A percentile compares a stretch with the other conserved stretches of the same genome.
Conservation (phyloP, 2,113 vertebrate genomes). For the Aegypius monachus region DNA sequence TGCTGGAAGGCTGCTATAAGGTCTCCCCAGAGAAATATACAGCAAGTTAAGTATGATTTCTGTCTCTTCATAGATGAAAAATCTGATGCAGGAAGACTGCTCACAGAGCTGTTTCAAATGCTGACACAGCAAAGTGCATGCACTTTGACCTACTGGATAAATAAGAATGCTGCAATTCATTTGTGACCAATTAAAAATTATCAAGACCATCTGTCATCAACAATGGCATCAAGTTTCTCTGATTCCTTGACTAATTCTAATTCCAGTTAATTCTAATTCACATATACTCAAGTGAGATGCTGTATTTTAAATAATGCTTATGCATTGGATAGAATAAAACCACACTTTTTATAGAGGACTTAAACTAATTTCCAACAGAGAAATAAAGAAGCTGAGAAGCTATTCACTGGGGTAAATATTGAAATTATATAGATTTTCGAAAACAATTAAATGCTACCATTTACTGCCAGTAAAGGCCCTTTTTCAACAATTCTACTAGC, state of each 20-base stretch:
- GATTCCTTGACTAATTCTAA: not conserved
- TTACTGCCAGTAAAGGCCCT: slow-evolving; percentile 9
- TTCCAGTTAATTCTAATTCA: not conserved
- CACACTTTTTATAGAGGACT: not conserved
- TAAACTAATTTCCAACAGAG: slow-evolving; percentile 1
- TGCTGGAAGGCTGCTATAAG: too few species aligned
- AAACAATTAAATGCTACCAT: slow-evolving; percentile 1
- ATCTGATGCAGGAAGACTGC: not conserved
- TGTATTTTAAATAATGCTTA: not conserved
- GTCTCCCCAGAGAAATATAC: too few species aligned
- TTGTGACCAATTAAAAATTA: not conserved
- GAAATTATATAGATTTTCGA: slow-evolving; percentile 1
- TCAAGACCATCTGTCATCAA: not conserved
- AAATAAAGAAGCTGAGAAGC: not conserved
- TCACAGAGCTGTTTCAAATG: not conserved
- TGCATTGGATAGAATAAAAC: not conserved
- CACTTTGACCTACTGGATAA: not conserved
- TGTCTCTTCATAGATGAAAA: not conserved
- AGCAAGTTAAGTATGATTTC: not conserved
- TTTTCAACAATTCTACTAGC: slow-evolving; percentile 28
- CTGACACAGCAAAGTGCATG: not conserved
- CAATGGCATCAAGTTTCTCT: not conserved
- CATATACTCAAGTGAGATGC: not conserved
- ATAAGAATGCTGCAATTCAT: not conserved
- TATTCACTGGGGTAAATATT: slow-evolving; percentile 1